Evolutionary conservation across 2,797 vertebrate species (phyloP).

Genomic region (Alca torda): DNA sequence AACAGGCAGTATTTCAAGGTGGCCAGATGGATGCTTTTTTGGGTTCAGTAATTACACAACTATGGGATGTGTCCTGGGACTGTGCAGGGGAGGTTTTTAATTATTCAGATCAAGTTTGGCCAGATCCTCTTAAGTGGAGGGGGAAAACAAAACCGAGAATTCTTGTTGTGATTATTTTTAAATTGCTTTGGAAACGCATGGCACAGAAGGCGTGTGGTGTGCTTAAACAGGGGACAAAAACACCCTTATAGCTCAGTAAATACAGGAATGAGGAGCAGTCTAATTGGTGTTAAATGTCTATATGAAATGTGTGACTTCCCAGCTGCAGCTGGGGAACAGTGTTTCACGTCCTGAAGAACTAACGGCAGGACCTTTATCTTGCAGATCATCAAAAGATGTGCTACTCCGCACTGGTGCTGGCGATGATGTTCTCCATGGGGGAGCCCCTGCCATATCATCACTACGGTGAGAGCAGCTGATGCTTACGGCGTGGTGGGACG

Average conservation of each 20-base stretch:
- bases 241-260: background rate
- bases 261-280: background rate
- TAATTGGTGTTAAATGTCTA: background rate
- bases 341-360: background rate
- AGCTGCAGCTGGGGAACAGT: background rate
- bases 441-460: conserved; percentile 97
- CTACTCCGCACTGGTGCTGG: conserved; percentile 92
- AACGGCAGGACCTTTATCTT: background rate
- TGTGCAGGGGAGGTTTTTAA: conserved; percentile 41
- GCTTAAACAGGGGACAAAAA: background rate
- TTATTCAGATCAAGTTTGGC: conserved; percentile 30
- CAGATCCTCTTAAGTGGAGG: background rate
- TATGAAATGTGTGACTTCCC: background rate
- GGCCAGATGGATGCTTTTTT: conserved; percentile 68
- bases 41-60: conserved; percentile 50
- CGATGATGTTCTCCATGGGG: conserved; percentile 98
- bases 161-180: conserved; percentile 31
- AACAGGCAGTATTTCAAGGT: conserved; percentile 37
- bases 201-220: background rate
- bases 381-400: conserved; percentile 98
- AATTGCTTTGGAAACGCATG: conserved; percentile 15
- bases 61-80: conserved; percentile 36
- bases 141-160: background rate
- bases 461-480: conserved; percentile 84
- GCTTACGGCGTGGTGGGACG: background rate